Percentiles rank a stretch among this genome's conserved stretches.
Evolutionary conservation across 2,888 invertebrate species (phyloP).

Genomic region (Buathra laborator): DNA sequence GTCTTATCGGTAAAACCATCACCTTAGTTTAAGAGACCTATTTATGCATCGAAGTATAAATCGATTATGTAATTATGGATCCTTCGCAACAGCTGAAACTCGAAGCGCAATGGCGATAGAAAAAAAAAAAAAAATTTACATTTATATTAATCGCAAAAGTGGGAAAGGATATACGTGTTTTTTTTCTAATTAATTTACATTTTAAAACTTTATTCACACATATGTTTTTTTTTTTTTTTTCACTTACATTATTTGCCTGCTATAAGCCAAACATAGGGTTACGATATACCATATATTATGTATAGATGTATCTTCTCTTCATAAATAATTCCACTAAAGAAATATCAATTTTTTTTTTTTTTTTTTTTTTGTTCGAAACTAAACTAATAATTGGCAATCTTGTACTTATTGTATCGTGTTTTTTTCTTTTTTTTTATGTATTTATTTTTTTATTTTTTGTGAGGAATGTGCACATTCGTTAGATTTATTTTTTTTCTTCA

Average conservation of each 20-base stretch:
- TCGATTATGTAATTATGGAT: conserved; percentile 2
- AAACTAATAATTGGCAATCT: conserved; percentile 83
- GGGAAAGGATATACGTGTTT: conserved; percentile 75
- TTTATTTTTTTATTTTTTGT: conserved; percentile 67
- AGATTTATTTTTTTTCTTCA: conserved; percentile 64
- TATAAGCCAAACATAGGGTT: conserved; percentile 83
- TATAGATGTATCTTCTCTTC: conserved; percentile 64
- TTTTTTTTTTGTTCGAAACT: conserved; percentile 73
- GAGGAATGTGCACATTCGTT: conserved; percentile 84
- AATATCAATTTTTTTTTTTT: conserved; percentile 74
- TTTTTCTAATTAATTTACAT: conserved; percentile 75
- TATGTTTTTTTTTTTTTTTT: conserved; percentile 73
- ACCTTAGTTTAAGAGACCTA: conserved; percentile 41
- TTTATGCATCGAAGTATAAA: conserved; percentile 23
- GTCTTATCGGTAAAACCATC: conserved; percentile 52
- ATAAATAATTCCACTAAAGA: conserved; percentile 77
- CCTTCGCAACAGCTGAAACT: conserved; percentile 43
- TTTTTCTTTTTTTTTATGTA: conserved; percentile 55
- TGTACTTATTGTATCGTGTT: conserved; percentile 80
- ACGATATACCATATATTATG: conserved; percentile 81
- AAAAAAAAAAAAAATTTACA: not conserved
- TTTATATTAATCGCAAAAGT: conserved; percentile 39
- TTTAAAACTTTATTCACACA: conserved; percentile 85
- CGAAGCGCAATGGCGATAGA: conserved; percentile 29
- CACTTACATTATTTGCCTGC: conserved; percentile 84